Evolutionary conservation across 2,797 vertebrate species (phyloP).

Genomic region (Sphenopsis melanotis): DNA sequence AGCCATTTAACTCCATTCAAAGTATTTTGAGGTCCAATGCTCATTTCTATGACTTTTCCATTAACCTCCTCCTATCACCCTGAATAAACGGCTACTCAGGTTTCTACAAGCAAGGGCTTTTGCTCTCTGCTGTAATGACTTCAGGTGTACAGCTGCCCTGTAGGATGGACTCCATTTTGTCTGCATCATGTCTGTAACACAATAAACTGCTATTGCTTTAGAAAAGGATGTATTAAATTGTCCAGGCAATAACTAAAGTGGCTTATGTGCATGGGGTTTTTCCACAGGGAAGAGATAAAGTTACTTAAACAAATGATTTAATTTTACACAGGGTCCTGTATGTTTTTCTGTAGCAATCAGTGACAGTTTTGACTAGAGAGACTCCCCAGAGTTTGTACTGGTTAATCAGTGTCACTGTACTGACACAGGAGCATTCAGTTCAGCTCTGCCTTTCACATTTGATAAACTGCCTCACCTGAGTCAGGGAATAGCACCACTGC

Average conservation of each 20-base stretch:
- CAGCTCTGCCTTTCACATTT: background rate
- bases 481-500: background rate
- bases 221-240: background rate
- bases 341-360: background rate
- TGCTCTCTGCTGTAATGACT: background rate
- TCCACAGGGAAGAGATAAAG: background rate
- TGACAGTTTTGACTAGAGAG: background rate
- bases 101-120: background rate
- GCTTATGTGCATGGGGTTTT: background rate
- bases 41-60: background rate
- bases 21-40: background rate
- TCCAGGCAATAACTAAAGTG: background rate
- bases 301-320: background rate
- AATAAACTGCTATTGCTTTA: background rate
- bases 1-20: background rate
- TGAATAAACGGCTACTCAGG: background rate
- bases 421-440: background rate
- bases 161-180: background rate
- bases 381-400: background rate
- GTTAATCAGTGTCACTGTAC: background rate
- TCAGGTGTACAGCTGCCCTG: background rate
- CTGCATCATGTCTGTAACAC: background rate
- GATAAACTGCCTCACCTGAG: background rate
- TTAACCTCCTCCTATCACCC: background rate
- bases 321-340: background rate